phyloP scores from a whole-genome alignment of 1,140 invertebrate genomes.

The Drosophila takahashii region DNA sequence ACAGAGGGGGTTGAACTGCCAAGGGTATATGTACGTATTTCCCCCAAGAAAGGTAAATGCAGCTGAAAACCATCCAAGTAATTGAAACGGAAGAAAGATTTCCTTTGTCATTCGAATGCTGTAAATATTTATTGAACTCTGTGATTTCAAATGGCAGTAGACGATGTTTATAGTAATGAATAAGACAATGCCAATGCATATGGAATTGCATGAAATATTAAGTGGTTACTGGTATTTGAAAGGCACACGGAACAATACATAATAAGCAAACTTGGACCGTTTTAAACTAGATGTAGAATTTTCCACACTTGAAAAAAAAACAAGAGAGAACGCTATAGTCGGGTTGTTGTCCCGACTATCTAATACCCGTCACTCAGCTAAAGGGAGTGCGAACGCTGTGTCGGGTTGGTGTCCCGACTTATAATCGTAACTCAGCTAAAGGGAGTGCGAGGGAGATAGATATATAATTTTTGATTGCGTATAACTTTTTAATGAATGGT shows the following conservation, averaged over 20 bases:
- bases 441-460: too few species aligned
- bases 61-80: constrained; percentile 23
- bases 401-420: too few species aligned
- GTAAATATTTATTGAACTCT: constrained; percentile 22
- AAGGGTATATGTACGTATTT: neutral
- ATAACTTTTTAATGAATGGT: too few species aligned
- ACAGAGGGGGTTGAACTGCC: neutral
- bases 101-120: constrained; percentile 4
- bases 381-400: too few species aligned
- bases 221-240: neutral
- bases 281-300: neutral
- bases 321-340: too few species aligned
- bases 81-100: constrained; percentile 10
- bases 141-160: neutral
- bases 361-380: too few species aligned
- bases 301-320: too few species aligned
- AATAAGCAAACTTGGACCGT: too few species aligned
- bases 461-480: too few species aligned
- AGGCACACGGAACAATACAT: too few species aligned
- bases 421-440: too few species aligned
- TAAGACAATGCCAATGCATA: neutral
- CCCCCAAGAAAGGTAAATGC: constrained; percentile 12
- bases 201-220: neutral
- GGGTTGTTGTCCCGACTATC: too few species aligned
- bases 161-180: constrained; percentile 1